Evolutionary conservation across 2,888 invertebrate genomes (phyloP).

Genomic region (Luperina testacea): DNA sequence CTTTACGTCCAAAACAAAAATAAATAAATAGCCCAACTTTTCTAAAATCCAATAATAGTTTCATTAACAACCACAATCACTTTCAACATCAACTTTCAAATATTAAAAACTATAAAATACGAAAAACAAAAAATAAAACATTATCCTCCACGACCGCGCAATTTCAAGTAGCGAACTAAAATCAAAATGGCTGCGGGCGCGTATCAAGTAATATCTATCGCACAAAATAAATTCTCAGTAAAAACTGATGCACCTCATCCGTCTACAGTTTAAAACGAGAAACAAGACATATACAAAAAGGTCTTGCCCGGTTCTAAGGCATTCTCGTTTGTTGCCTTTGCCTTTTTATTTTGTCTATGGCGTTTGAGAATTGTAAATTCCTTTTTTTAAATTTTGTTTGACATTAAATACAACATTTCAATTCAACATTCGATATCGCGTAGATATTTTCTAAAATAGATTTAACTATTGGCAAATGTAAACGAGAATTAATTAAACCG

Average conservation of each 20-base stretch:
- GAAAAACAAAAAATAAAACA: slow-evolving; percentile 47
- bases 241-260: slow-evolving; percentile 84
- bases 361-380: slow-evolving; percentile 54
- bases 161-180: slow-evolving; percentile 86
- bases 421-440: background rate
- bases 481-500: background rate
- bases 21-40: slow-evolving; percentile 10
- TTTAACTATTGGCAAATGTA: background rate
- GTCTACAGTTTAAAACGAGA: slow-evolving; percentile 80
- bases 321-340: slow-evolving; percentile 64
- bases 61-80: slow-evolving; percentile 48
- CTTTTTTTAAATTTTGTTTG: slow-evolving; percentile 32
- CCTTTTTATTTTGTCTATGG: slow-evolving; percentile 66
- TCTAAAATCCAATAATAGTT: slow-evolving; percentile 46
- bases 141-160: slow-evolving; percentile 61
- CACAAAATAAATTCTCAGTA: slow-evolving; percentile 72
- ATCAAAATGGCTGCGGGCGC: slow-evolving; percentile 82
- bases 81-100: slow-evolving; percentile 38
- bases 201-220: slow-evolving; percentile 63
- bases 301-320: slow-evolving; percentile 66
- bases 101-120: slow-evolving; percentile 20
- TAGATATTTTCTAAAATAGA: background rate
- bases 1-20: background rate
- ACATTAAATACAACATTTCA: background rate
- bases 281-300: slow-evolving; percentile 73